Evolutionary conservation across 2,113 vertebrate species (phyloP), one percentile per base, ranked within the genome.

Genomic region (Erythrolamprus reginae): DNA sequence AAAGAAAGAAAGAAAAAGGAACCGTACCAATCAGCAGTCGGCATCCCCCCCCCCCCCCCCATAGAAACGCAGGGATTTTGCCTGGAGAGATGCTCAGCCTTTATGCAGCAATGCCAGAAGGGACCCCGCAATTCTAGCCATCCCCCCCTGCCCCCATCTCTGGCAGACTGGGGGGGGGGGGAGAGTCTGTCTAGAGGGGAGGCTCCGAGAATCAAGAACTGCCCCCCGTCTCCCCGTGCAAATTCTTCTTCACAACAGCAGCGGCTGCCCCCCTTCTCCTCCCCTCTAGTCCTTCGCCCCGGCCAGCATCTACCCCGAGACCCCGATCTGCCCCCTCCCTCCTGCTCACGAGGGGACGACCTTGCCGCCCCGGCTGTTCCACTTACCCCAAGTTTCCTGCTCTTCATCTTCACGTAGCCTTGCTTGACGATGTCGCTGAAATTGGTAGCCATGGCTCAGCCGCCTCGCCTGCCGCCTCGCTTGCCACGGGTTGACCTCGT

Each of bases 371-470:
- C 84, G 24, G 21, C 15, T 13, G 42, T n/a, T n/a, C 1, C 24
- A 95, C 99, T 98, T 94, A 99, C 99, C 98, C 99, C 99, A 13
- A 99, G 97, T 96, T 99, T 99, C 95, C 98, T 97, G 98, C 99
- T 99, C 95, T 98, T 98, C 99, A 99, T 99, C 95, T 98, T 98
- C 93, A 99, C 99, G 5, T 99, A 99, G 95, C 99, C 99, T 93
- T 99, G 99, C 95, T 99, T 99, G 97, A 99, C 98, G 77, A 99
- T 98, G 97, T 99, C 99, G 52, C 98, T 99, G 96, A 98, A 99
- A 97, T 98, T 99, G 92, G 98, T 98, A 94, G 99, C 98, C 99
- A 99, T 99, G 96, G 96, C 26, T 94, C 93, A 90, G 90, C 93
- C 90, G 89, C 70, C 5, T n/a, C n/a, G n/a, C n/a, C n/a, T n/a